These are phyloP conservation scores for Gyps fulvus DNA, from an alignment of 2,113 vertebrate genomes.

Conservation along the genomic window DNA sequence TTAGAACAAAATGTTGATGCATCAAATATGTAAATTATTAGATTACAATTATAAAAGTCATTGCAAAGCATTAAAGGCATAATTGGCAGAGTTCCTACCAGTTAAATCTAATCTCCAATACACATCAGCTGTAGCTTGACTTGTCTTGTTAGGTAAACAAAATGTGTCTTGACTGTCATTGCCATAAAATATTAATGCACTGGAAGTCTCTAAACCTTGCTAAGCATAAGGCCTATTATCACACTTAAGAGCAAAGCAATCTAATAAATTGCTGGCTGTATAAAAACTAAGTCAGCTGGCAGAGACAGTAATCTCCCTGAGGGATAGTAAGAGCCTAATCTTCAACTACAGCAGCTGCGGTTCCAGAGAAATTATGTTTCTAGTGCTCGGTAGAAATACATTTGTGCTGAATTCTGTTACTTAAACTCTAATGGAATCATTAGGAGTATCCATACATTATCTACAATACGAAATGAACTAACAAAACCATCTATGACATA, in stretches of 20 bases:
- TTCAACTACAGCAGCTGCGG: constrained; percentile 78
- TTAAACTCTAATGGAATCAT: constrained; percentile 76
- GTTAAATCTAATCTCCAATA: constrained; percentile 72
- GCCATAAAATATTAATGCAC: constrained; percentile 85
- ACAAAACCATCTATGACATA: constrained; percentile 41
- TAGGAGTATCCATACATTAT: constrained; percentile 64
- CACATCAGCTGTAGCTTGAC: constrained; percentile 67
- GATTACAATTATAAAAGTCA: constrained; percentile 59
- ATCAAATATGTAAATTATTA: constrained; percentile 63
- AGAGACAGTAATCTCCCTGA: constrained; percentile 79
- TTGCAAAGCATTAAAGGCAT: constrained; percentile 58
- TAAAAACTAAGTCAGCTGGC: constrained; percentile 84
- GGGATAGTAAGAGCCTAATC: constrained; percentile 80
- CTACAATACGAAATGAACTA: constrained; percentile 62
- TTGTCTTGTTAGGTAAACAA: constrained; percentile 86
- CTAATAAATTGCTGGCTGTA: constrained; percentile 81
- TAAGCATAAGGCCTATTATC: constrained; percentile 86
- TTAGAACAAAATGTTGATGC: constrained; percentile 32
- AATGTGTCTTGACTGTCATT: constrained; percentile 83
- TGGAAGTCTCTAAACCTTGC: constrained; percentile 85
- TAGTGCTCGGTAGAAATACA: constrained; percentile 69
- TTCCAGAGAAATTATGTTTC: constrained; percentile 76
- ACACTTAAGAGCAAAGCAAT: constrained; percentile 85
- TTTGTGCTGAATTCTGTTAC: constrained; percentile 76
- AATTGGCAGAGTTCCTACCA: constrained; percentile 59